Base-by-base conservation (phyloP, 2,888 invertebrate species). In the Patella depressa region DNA sequence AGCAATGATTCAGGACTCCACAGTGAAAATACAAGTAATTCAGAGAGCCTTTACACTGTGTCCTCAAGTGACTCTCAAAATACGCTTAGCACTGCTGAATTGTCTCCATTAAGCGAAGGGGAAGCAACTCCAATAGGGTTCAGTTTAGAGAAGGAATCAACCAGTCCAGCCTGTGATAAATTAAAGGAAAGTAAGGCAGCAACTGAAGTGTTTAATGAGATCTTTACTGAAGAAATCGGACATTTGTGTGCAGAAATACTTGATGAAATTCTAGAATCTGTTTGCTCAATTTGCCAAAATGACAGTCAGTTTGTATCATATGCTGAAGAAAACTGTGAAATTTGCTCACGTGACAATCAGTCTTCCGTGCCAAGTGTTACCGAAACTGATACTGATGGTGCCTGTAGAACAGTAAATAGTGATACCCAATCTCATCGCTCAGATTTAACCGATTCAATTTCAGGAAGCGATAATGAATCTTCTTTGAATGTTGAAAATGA, bases 1-100 rank as follows among this genome's bases (percentile, higher is more conserved):
- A 89, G 89, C 77, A 86, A 83, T 71, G 89, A 90, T 79, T 89
- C 89, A 0, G 89, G 90, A 3, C 83, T 89, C 70, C 87, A 88
- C 29, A 89, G 89, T 84, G 89, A 89, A 76, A 86, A 86, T 74
- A 83, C 86, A 9, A 88, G 88, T 78, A 86, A 85, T 34, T 86
- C 87, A 9, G 88, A 85, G 55, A 83, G 82, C 75, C 70, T 81
- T 53, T 80, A 74, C 75, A 86, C 86, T n/a, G 83, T 88, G 24
- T 82, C 84, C 29, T 82, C 81, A 15, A 80, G 79, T 75, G 82
- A 81, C 24, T 82, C 82, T 14, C 78, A 81, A 69, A 81, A 80
- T 70, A 75, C 73, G 5, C 19, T 80, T n/a, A 78, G 76, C 71
- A 71, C 59, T 34, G 79, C 78, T 70, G 74, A 75, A 29, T 69